Evolutionary conservation across 1,140 invertebrate species (phyloP), one percentile per base, ranked within the genome.

Genomic region (Steinernema khuongi): DNA sequence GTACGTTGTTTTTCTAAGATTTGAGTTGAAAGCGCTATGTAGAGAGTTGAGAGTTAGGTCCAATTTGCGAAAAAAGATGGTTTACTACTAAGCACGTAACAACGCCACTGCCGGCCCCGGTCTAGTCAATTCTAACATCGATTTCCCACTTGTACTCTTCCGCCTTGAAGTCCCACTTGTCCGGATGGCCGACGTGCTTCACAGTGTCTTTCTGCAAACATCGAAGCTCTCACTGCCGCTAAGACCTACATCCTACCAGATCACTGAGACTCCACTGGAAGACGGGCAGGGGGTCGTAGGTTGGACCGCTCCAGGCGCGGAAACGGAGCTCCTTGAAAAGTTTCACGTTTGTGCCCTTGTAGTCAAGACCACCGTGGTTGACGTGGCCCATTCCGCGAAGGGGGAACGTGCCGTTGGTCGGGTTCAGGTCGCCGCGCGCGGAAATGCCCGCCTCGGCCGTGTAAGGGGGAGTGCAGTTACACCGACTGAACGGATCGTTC

Each of bases 361-460:
- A 88, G 85, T 91, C 90, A 17, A 88, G 90, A 32, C 87, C 90
- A 78, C 90, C 90, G 85, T 90, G 89, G 73, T 86, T 86, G 71
- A 90, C 85, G 81, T 90, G 89, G n/a, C 89, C 89, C 31, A 90
- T 83, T 31, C 89, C 88, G 1, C 81, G 82, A 84, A 90, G 89
- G 7, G 90, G 90, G 83, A 90, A 91, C 28, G 87, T 89, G 30
- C 90, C 90, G 78, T 89, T 89, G 1, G 86, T 87, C 0, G 89
- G 89, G 85, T 92, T 91, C 41, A 91, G 86, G 84, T 92, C 91
- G 85, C 88, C 88, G 66, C 91, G 84, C 18, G 91, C 89, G 29
- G 91, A 89, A 79, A 92, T 91, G 33, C 89, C 90, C 86, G 91
- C 91, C 84, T 90, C 90, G 17, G 88, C 91, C 83, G 88, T 90